These are phyloP conservation scores for Neuroterus valhalla DNA, from an alignment of 1,140 invertebrate species.

Conservation along the genomic window DNA sequence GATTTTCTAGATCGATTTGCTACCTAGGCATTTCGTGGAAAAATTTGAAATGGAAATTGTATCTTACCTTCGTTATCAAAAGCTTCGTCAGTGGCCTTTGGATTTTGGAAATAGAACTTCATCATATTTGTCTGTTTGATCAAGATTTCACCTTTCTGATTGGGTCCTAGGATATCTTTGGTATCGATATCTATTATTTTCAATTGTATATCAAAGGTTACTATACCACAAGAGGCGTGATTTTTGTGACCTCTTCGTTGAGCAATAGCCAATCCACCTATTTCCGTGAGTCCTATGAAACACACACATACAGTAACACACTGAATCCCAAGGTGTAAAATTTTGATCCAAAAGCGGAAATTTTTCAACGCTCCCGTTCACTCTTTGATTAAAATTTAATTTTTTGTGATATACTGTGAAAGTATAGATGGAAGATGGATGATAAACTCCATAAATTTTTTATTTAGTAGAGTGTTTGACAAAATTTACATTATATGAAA, in stretches of 20 bases:
- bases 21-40: not conserved
- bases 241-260: constrained; percentile 11
- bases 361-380: too few relatives aligned
- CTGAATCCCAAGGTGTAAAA: too few relatives aligned
- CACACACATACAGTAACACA: too few relatives aligned
- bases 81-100: constrained; percentile 74
- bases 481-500: not conserved
- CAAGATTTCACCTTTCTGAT: constrained; percentile 66
- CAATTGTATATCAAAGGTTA: constrained; percentile 35
- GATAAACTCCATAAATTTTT: not conserved
- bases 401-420: too few relatives aligned
- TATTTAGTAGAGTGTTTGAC: not conserved
- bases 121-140: constrained; percentile 60
- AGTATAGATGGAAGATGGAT: too few relatives aligned
- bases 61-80: constrained; percentile 73
- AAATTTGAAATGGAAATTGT: not conserved
- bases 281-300: constrained; percentile 42
- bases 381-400: too few relatives aligned
- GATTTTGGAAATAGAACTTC: constrained; percentile 71
- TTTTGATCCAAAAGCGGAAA: too few relatives aligned
- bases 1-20: constrained; percentile 13
- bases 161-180: constrained; percentile 49
- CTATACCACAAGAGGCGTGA: constrained; percentile 36
- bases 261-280: not conserved
- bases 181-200: constrained; percentile 46